A percentile compares a stretch with the other conserved stretches of the same genome.
These are phyloP conservation scores for Acanthacorydalis orientalis DNA, from an alignment of 2,888 invertebrate genomes.

Conservation along the genomic window DNA sequence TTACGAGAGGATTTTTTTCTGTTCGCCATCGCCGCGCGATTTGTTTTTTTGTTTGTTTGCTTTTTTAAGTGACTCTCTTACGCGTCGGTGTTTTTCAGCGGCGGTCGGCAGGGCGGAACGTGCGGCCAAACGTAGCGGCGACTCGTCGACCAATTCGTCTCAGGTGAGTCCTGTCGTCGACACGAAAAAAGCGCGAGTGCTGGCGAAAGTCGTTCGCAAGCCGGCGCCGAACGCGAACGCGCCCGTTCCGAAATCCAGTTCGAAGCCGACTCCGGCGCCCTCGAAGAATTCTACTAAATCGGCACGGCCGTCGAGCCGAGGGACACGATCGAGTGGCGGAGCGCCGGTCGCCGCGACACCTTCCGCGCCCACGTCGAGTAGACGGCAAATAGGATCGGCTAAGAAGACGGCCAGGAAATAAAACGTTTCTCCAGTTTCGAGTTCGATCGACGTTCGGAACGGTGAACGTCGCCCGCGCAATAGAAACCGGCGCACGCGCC, in stretches of 20 bases:
- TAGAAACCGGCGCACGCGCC: too few species aligned
- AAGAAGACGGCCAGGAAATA: not conserved
- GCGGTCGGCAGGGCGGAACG: slow-evolving; percentile 17
- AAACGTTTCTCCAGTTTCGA: not conserved
- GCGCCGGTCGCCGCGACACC: slow-evolving; percentile 28
- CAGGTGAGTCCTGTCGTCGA: slow-evolving; percentile 22
- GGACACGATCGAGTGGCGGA: slow-evolving; percentile 16
- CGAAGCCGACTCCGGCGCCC: slow-evolving; percentile 6
- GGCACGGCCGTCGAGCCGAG: not conserved
- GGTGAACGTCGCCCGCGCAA: too few species aligned
- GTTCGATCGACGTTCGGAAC: too few species aligned
- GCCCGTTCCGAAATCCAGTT: slow-evolving; percentile 17
- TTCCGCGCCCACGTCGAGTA: slow-evolving; percentile 19
- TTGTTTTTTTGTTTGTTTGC: too few species aligned
- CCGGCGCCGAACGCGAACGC: too few species aligned
- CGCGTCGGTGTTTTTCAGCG: slow-evolving; percentile 5
- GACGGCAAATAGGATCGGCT: not conserved
- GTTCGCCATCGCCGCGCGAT: too few species aligned
- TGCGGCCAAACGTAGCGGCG: slow-evolving; percentile 15
- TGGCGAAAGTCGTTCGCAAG: slow-evolving; percentile 20
- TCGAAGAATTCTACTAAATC: slow-evolving; percentile 9
- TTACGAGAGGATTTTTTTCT: too few species aligned
- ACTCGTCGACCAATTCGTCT: slow-evolving; percentile 8
- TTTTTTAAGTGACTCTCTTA: too few species aligned
- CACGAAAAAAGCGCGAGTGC: slow-evolving; percentile 24